Percentiles rank a stretch among this genome's conserved stretches.
Evolutionary conservation across 2,888 invertebrate genomes (phyloP).

Genomic region (Eretmocerus hayati): DNA sequence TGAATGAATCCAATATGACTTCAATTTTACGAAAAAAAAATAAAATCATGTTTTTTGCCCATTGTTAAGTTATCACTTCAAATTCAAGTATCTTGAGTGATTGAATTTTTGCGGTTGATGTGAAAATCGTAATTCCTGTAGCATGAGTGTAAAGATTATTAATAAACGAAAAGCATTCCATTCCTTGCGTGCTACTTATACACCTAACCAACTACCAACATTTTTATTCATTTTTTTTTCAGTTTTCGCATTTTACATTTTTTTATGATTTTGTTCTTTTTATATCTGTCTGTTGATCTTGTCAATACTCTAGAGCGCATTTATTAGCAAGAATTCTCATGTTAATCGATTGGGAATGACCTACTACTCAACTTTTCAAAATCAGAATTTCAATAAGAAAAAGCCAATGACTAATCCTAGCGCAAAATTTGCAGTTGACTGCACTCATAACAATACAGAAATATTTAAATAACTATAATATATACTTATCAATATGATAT

Average conservation of each 20-base stretch:
- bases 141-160: background rate
- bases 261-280: conserved; percentile 28
- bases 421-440: conserved; percentile 9
- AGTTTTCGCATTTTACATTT: conserved; percentile 28
- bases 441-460: conserved; percentile 11
- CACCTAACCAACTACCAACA: conserved; percentile 36
- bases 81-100: no score
- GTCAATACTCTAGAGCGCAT: conserved; percentile 40
- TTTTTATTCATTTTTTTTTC: conserved; percentile 31
- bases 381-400: no score
- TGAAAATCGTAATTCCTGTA: no score
- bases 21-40: background rate
- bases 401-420: conserved; percentile 13
- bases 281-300: conserved; percentile 34
- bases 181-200: conserved; percentile 21
- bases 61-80: no score
- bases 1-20: no score
- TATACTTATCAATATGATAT: conserved; percentile 9
- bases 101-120: no score
- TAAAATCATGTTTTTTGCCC: background rate
- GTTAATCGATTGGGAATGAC: conserved; percentile 39
- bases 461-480: conserved; percentile 9
- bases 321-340: conserved; percentile 38
- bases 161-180: background rate
- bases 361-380: no score